Evolutionary conservation across 1,140 invertebrate species (phyloP).

Genomic region (Lineus longissimus): DNA sequence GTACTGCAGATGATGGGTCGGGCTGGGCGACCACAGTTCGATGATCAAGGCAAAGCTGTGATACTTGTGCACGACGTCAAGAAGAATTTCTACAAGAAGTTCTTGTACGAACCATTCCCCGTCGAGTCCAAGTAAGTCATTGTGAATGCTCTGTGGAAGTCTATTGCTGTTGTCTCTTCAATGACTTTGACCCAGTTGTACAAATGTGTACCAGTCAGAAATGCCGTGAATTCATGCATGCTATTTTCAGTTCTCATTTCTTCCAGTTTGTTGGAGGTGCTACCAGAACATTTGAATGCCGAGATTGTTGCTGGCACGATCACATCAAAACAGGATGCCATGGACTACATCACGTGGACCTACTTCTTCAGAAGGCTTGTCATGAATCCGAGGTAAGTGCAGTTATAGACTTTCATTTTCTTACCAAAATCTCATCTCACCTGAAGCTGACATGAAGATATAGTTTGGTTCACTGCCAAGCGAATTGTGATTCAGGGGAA

Average conservation of each 20-base stretch:
- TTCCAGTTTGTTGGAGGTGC: slow-evolving; percentile 74
- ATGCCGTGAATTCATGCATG: too few species aligned
- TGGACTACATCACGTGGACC: slow-evolving; percentile 98
- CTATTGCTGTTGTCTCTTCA: too few species aligned
- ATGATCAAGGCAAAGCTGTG: slow-evolving; percentile 90
- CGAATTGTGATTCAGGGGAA: too few species aligned
- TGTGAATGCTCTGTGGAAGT: too few species aligned
- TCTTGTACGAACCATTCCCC: slow-evolving; percentile 98
- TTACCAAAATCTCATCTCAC: neutral
- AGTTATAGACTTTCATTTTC: neutral
- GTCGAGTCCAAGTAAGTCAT: slow-evolving; percentile 86
- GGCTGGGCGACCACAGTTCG: slow-evolving; percentile 93
- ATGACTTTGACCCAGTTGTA: too few species aligned
- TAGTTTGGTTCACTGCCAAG: too few species aligned
- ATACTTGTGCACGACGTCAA: slow-evolving; percentile 97
- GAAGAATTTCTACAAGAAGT: slow-evolving; percentile 99
- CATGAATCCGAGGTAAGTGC: slow-evolving; percentile 74
- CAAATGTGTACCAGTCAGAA: too few species aligned
- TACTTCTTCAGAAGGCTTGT: slow-evolving; percentile 93
- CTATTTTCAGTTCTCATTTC: neutral
- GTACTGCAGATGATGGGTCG: slow-evolving; percentile 99
- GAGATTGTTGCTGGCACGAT: slow-evolving; percentile 95
- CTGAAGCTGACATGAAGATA: neutral
- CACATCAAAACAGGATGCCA: slow-evolving; percentile 82
- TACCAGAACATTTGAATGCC: slow-evolving; percentile 96